phyloP scores from a whole-genome alignment of 2,113 vertebrate species.

The Excalfactoria chinensis region DNA sequence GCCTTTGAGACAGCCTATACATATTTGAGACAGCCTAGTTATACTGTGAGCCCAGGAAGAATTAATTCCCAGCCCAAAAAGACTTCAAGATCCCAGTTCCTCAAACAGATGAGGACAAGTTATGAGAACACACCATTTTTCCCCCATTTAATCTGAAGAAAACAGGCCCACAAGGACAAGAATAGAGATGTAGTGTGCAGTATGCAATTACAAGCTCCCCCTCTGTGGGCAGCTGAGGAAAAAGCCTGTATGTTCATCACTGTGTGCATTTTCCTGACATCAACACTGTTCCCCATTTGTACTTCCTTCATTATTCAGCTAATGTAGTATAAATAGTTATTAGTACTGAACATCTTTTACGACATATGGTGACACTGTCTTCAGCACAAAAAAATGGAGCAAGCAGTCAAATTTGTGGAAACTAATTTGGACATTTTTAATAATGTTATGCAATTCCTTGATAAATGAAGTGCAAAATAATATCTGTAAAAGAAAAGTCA shows the following conservation, averaged over 20 bases:
- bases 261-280: background rate
- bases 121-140: background rate
- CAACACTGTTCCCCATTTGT: background rate
- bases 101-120: background rate
- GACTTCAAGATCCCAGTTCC: background rate
- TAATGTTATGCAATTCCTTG: background rate
- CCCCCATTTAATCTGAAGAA: background rate
- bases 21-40: background rate
- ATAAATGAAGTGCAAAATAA: background rate
- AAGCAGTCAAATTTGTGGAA: background rate
- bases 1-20: background rate
- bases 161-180: background rate
- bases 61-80: background rate
- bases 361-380: background rate
- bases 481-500: background rate
- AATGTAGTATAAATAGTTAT: background rate
- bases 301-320: background rate
- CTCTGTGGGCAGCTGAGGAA: background rate
- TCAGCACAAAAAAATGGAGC: background rate
- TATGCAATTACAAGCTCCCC: background rate
- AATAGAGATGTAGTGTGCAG: background rate
- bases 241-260: background rate
- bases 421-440: background rate
- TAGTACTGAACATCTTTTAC: background rate
- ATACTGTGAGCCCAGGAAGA: background rate